Evolutionary conservation across 2,113 vertebrate genomes (phyloP), one percentile per base, ranked within the genome.

Genomic region (Prionailurus viverrinus): DNA sequence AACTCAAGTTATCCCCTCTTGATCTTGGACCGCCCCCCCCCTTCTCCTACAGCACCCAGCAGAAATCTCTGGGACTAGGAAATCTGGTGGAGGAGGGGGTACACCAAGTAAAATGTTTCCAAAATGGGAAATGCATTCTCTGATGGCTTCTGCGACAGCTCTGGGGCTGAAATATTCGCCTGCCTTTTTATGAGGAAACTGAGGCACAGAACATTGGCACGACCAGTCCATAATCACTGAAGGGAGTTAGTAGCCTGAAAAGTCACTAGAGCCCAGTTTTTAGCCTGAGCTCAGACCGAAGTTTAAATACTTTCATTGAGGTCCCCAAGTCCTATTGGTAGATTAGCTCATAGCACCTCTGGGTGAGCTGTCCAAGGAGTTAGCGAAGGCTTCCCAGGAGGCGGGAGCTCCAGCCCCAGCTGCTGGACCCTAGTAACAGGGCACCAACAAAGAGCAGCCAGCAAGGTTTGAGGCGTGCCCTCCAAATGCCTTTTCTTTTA

Each of bases 161-260:
- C 41, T 45, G 16, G 18, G 78, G 29, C 48, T 71, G 48, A 80
- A 91, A 94, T 58, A 16, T 53, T 71, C 39, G 33, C 74, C 80
- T 66, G 66, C 79, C 23, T 39, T 36, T 85, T 48, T 36, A 33
- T 31, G 51, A 58, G 61, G 76, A 87, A 80, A 84, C 74, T 6
- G 79, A 97, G 87, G 69, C 93, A 58, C 69, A 45, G 93, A 61
- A 45, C 33, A 87, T 88, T 31, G 58, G n/a, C 48, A 36, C 14
- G 21, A 27, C 2, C 69, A 21, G 18, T 29, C 55, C 89, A 0
- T n/a, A 10, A 48, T 18, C n/a, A 41, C 53, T n/a, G 33, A 53
- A 71, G 18, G 10, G 18, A 81, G 29, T 61, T 53, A 51, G 68
- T 39, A 82, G 69, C 76, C 73, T 36, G 61, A 69, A 91, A 88